phyloP scores from a whole-genome alignment of 2,113 vertebrate genomes.

The Bungarus multicinctus region DNA sequence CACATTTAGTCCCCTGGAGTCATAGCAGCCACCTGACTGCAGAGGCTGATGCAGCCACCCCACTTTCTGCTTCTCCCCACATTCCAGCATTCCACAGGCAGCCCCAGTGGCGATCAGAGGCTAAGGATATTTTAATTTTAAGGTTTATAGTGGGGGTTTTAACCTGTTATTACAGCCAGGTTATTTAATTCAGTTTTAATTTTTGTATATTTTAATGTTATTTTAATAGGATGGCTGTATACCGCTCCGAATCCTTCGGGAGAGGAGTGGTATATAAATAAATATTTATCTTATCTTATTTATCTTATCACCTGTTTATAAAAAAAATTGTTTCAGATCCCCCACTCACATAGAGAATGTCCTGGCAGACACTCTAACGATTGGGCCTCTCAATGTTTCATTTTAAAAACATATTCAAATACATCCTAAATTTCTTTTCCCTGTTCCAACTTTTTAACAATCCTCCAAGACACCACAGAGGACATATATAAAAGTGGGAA shows the following conservation, averaged over 20 bases:
- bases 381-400: neutral
- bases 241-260: too few relatives aligned
- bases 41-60: neutral
- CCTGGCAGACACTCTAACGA: neutral
- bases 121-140: too few relatives aligned
- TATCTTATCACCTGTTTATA: neutral
- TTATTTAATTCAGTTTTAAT: too few relatives aligned
- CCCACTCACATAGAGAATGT: neutral
- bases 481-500: neutral
- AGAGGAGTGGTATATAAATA: too few relatives aligned
- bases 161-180: too few relatives aligned
- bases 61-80: neutral
- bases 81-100: neutral
- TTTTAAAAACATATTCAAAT: neutral
- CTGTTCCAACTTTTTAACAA: neutral
- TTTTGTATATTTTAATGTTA: too few relatives aligned
- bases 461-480: neutral
- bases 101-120: too few relatives aligned
- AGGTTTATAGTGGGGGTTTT: too few relatives aligned
- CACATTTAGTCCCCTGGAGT: neutral
- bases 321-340: neutral
- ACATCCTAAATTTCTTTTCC: neutral
- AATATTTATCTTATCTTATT: too few relatives aligned
- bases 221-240: too few relatives aligned
- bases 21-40: slow-evolving; percentile 15